phyloP scores from a whole-genome alignment of 2,797 vertebrate species.

The Oryzias dopingdopingensis region DNA sequence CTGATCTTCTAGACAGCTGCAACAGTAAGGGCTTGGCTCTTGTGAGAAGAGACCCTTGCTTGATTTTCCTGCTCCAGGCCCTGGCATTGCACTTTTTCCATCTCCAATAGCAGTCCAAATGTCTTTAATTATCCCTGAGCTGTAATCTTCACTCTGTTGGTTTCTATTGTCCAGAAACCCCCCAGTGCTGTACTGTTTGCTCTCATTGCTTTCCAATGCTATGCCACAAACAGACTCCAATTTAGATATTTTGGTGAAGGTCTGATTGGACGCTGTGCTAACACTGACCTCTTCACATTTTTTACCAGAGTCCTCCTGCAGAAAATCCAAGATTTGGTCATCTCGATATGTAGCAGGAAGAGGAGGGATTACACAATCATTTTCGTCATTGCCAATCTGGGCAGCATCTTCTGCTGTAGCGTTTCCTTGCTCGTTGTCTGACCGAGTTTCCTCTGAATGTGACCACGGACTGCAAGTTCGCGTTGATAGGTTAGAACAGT shows the following conservation, averaged over 20 bases:
- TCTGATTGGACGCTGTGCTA: conserved; percentile 82
- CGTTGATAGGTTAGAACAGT: conserved; percentile 99
- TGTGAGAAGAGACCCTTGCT: conserved; percentile 84
- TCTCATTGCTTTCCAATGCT: conserved; percentile 89
- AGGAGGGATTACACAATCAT: conserved; percentile 88
- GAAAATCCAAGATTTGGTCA: conserved; percentile 93
- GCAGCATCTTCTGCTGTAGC: conserved; percentile 86
- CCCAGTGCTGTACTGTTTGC: conserved; percentile 84
- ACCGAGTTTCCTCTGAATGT: conserved; percentile 98
- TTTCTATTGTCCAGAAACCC: conserved; percentile 82
- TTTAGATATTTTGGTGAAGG: conserved; percentile 94
- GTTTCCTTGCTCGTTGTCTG: conserved; percentile 92
- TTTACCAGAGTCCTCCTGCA: conserved; percentile 84
- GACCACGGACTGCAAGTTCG: conserved; percentile 99
- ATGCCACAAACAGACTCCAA: conserved; percentile 99
- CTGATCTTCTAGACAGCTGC: conserved; percentile 87
- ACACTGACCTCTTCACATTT: conserved; percentile 82
- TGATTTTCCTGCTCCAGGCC: conserved; percentile 77
- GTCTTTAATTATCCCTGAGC: conserved; percentile 98
- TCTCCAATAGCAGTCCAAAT: conserved; percentile 94
- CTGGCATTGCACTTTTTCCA: conserved; percentile 72
- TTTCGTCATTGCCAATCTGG: conserved; percentile 86
- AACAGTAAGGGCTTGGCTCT: conserved; percentile 82
- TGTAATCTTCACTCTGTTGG: conserved; percentile 88
- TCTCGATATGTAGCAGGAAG: conserved; percentile 91